Evolutionary conservation across 1,140 invertebrate species (phyloP).

Genomic region (Drosophila serrata): DNA sequence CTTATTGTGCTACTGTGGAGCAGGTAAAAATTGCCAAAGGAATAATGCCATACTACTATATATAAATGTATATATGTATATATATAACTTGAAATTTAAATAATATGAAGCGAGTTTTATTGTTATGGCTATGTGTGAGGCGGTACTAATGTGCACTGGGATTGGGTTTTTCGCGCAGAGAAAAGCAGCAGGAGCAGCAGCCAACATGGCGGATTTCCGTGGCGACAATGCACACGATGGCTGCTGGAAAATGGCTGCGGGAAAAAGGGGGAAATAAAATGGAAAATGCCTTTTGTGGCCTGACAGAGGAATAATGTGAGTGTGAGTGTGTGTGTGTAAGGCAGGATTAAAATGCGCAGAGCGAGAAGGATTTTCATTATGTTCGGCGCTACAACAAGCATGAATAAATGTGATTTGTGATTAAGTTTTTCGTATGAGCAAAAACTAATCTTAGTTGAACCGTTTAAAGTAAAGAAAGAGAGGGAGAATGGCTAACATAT

Average conservation of each 20-base stretch:
- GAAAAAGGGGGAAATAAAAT: conserved; percentile 10
- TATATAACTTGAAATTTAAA: conserved; percentile 64
- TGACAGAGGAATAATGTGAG: conserved; percentile 13
- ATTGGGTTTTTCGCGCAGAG: conserved; percentile 19
- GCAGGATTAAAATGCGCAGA: conserved; percentile 34
- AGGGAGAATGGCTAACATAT: neutral
- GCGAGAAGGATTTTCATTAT: conserved; percentile 46
- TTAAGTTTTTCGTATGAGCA: conserved; percentile 8
- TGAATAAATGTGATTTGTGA: conserved; percentile 48
- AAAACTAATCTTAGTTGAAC: conserved; percentile 9
- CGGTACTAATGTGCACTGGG: conserved; percentile 56
- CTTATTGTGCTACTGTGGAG: conserved; percentile 59
- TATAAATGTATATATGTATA: neutral
- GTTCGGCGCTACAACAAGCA: conserved; percentile 30
- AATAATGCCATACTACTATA: conserved; percentile 6
- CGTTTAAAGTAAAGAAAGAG: neutral
- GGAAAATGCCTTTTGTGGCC: conserved; percentile 50
- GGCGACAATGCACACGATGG: conserved; percentile 73
- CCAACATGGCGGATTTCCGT: conserved; percentile 79
- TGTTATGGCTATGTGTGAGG: conserved; percentile 18
- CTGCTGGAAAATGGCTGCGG: conserved; percentile 39
- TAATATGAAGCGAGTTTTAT: conserved; percentile 59
- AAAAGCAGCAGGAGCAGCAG: conserved; percentile 37
- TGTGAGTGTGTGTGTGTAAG: conserved; percentile 31
- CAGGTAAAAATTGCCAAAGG: conserved; percentile 57